These are phyloP conservation scores for Hypolimnas misippus DNA, from an alignment of 2,888 invertebrate species.

Conservation along the genomic window DNA sequence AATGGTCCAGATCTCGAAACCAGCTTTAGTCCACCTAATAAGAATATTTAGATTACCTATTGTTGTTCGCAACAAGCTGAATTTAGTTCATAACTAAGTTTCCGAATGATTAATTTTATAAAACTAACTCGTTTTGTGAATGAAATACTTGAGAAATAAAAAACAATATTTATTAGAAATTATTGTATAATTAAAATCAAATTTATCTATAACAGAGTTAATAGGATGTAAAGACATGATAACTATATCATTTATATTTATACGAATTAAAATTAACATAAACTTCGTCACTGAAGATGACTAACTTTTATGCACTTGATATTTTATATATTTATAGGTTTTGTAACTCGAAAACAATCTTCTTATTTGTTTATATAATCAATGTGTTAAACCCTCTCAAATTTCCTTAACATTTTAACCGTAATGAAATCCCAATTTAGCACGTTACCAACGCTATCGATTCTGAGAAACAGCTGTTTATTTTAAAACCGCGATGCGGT, in stretches of 20 bases:
- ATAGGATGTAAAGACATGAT: no score
- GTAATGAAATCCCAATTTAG: slow-evolving; percentile 72
- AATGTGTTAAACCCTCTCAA: slow-evolving; percentile 51
- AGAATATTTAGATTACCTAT: slow-evolving; percentile 41
- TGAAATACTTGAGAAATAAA: background rate
- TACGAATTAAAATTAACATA: background rate
- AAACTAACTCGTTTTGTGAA: background rate
- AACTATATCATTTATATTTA: background rate
- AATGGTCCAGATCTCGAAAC: slow-evolving; percentile 65
- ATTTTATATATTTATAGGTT: background rate
- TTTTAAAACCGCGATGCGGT: slow-evolving; percentile 73
- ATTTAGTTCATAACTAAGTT: slow-evolving; percentile 9
- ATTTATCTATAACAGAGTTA: background rate
- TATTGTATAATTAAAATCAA: background rate
- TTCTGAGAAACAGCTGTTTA: slow-evolving; percentile 80
- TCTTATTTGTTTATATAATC: slow-evolving; percentile 33
- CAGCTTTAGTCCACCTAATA: slow-evolving; percentile 41
- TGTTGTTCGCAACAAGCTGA: slow-evolving; percentile 30
- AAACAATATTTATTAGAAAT: background rate
- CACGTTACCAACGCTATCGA: slow-evolving; percentile 67
- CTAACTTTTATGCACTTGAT: background rate
- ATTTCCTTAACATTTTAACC: slow-evolving; percentile 58
- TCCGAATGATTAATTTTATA: background rate
- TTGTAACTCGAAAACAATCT: background rate
- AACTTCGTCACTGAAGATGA: background rate